Evolutionary conservation across 2,888 invertebrate genomes (phyloP), one percentile per base, ranked within the genome.

Genomic region (Callyntrura sp.): DNA sequence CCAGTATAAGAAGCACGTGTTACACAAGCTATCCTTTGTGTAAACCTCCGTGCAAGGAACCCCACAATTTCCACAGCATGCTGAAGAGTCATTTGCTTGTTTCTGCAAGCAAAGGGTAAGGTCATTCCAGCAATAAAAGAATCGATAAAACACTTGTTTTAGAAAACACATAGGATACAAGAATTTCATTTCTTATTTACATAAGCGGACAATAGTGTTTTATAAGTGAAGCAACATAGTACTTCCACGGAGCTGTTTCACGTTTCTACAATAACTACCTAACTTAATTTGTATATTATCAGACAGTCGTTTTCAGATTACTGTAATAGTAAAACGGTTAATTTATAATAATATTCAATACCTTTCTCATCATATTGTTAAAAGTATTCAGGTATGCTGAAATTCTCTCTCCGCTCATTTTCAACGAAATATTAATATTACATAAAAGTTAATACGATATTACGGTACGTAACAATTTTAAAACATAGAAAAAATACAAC

Each of bases 1-100:
- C 97, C 97, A 97, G 95, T 97, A 97, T 94, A 97, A 96, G 95
- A 96, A 97, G 95, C 98, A 98, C 95, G 97, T 97, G 95, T 96
- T 96, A 95, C 98, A 98, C 95, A 97, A 96, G 94, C 96, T 95
- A 94, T 97, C 97, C 95, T 97, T 97, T 93, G 96, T 95, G 95
- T 97, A 96, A 93, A 97, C 95, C 94, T 96, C 96, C 94, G 96
- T 96, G 95, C 97, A 97, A 94, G 88, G 96, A 94, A 97, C 96
- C 94, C 97, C 97, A 95, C 98, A 97, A 94, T 96, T 96, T 93
- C 95, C 95, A 95, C 96, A 96, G 91, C 95, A 94, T 93, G 94
- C 94, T 94, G 93, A 93, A 6, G 93, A 91, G 12, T 93, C 93
- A 55, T 93, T 94, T 35, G 93, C 93, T 60, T 93, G 93, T 91